phyloP scores from a whole-genome alignment of 2,888 invertebrate species.

The Drosophila peninsularis region DNA sequence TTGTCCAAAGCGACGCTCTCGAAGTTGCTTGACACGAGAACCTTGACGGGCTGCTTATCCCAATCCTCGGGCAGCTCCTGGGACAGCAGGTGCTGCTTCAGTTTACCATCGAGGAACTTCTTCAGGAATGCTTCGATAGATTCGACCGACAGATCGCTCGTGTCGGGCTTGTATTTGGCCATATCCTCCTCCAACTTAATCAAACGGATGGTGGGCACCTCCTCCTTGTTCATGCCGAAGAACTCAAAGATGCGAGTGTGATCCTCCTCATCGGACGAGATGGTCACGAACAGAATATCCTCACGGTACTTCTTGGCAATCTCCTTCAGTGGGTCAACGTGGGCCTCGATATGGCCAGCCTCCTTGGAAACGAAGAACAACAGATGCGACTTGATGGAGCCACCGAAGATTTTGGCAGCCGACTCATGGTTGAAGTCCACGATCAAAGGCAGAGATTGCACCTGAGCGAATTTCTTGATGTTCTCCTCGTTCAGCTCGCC shows the following conservation, averaged over 20 bases:
- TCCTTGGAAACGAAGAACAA: conserved; percentile 97
- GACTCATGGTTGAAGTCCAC: conserved; percentile 99
- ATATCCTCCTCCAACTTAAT: conserved; percentile 98
- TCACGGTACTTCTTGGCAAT: conserved; percentile 96
- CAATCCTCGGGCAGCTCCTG: conserved; percentile 98
- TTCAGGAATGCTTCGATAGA: conserved; percentile 90
- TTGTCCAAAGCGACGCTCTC: conserved; percentile 95
- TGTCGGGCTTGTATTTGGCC: conserved; percentile 97
- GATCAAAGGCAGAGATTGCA: conserved; percentile 94
- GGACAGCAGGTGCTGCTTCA: conserved; percentile 97
- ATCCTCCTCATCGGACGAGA: conserved; percentile 97
- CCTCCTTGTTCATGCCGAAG: conserved; percentile 99
- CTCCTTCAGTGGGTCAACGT: conserved; percentile 90
- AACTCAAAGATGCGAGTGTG: conserved; percentile 99
- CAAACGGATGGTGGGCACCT: conserved; percentile 94
- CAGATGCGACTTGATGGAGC: conserved; percentile 98
- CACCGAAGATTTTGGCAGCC: conserved; percentile 99
- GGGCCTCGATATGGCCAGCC: conserved; percentile 92
- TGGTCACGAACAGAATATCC: conserved; percentile 96
- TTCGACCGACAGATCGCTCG: conserved; percentile 79
- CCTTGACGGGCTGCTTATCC: conserved; percentile 97
- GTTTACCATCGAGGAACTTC: conserved; percentile 94
- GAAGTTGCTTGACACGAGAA: conserved; percentile 97
- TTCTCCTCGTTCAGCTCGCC: conserved; percentile 89
- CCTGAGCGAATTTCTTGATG: conserved; percentile 92